These are phyloP conservation scores for Ictalurus furcatus DNA, from an alignment of 2,113 vertebrate genomes.

Conservation along the genomic window DNA sequence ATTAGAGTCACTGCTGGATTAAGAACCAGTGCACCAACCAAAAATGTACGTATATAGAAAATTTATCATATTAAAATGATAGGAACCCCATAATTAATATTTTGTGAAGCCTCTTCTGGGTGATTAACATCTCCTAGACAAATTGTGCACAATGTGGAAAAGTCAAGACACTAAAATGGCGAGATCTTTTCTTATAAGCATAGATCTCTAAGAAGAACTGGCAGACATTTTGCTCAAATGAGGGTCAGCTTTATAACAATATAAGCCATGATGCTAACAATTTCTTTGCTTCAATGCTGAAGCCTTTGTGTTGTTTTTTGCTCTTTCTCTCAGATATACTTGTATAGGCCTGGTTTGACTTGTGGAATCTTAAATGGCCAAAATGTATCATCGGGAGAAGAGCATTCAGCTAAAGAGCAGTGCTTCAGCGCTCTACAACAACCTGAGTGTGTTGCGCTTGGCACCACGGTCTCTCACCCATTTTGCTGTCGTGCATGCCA, in stretches of 20 bases:
- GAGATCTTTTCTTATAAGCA: neutral
- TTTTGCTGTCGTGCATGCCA: constrained; percentile 84
- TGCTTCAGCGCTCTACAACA: constrained; percentile 86
- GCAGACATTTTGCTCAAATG: neutral
- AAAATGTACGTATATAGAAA: neutral
- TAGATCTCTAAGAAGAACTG: neutral
- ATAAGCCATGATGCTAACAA: neutral
- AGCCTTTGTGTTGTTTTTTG: neutral
- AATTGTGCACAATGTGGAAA: neutral
- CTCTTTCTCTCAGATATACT: constrained; percentile 12
- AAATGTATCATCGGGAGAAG: constrained; percentile 84
- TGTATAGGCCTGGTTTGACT: neutral
- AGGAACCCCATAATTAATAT: neutral
- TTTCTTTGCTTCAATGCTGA: neutral
- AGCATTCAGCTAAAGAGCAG: constrained; percentile 82
- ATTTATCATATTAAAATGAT: too few species aligned
- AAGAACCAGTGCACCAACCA: neutral
- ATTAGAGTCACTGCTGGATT: neutral
- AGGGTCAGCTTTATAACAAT: neutral
- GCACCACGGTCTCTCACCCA: constrained; percentile 73
- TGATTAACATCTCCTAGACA: neutral
- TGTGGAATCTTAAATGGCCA: constrained; percentile 16
- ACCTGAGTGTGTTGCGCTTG: constrained; percentile 83
- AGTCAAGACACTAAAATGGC: neutral
- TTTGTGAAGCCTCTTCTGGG: neutral